Percentiles rank a stretch among this genome's conserved stretches.
Evolutionary conservation across 2,113 vertebrate genomes (phyloP).

Genomic region (Microtus pennsylvanicus): DNA sequence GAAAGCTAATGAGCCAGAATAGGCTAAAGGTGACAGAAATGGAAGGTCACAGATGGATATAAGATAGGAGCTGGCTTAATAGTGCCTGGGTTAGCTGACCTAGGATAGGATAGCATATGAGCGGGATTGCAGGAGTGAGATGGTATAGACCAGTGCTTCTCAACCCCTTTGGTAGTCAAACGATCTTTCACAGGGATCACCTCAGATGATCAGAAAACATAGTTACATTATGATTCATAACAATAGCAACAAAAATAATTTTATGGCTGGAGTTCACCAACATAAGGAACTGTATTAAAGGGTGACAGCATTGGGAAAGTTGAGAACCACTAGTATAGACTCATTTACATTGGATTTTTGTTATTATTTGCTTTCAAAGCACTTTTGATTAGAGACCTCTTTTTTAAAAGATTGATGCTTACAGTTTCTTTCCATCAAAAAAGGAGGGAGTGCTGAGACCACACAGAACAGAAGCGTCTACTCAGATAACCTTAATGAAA

Average conservation of each 20-base stretch:
- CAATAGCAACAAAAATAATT: neutral
- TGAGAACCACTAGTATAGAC: neutral
- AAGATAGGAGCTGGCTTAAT: neutral
- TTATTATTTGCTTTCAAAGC: neutral
- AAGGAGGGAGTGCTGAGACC: neutral
- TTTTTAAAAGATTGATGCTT: neutral
- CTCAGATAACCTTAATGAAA: neutral
- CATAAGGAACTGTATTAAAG: neutral
- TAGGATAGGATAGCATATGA: neutral
- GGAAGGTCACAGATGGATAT: neutral
- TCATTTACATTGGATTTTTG: neutral
- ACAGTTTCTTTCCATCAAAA: neutral
- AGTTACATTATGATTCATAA: neutral
- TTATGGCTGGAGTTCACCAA: neutral
- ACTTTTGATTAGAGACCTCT: neutral
- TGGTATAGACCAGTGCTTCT: neutral
- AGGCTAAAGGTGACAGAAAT: neutral
- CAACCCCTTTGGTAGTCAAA: neutral
- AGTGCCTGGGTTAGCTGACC: neutral
- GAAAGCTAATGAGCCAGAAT: neutral
- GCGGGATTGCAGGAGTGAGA: neutral
- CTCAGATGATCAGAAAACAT: neutral
- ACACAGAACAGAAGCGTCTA: neutral
- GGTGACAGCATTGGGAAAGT: neutral
- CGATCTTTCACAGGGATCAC: neutral